Conservation (phyloP, 2,797 vertebrate genomes). For the Acestrorhynchus altus region DNA sequence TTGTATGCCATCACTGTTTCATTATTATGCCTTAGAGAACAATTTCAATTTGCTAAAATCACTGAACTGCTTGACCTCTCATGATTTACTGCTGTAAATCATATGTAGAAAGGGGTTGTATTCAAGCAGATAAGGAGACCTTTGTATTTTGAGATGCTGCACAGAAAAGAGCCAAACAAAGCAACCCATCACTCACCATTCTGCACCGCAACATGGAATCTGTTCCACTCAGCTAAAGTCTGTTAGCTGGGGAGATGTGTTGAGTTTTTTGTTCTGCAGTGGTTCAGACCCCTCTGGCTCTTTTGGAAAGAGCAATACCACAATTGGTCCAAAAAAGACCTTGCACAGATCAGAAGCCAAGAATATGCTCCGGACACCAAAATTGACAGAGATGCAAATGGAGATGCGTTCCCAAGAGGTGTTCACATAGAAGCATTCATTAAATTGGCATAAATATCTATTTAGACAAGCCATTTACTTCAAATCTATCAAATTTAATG, state of each 20-base stretch:
- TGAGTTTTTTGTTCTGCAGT: slow-evolving; percentile 19
- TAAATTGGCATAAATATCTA: not conserved
- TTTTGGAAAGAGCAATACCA: slow-evolving; percentile 28
- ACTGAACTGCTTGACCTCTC: not conserved
- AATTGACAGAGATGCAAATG: not conserved
- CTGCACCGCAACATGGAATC: not conserved
- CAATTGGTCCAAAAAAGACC: slow-evolving; percentile 28
- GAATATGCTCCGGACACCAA: not conserved
- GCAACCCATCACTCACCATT: not conserved
- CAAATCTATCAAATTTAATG: not conserved
- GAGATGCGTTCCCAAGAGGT: not conserved
- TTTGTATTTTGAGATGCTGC: not conserved
- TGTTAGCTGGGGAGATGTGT: not conserved
- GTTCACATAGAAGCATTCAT: not conserved
- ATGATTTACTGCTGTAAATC: not conserved
- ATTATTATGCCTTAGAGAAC: not conserved
- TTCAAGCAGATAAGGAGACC: not conserved
- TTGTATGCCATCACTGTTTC: not conserved
- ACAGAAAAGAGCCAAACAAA: not conserved
- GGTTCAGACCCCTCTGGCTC: slow-evolving; percentile 11
- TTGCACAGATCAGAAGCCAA: slow-evolving; percentile 25
- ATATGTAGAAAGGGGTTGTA: not conserved
- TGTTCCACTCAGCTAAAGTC: not conserved
- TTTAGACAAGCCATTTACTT: not conserved
- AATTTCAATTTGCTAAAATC: not conserved